A percentile compares a stretch with the other conserved stretches of the same genome.
Evolutionary conservation across 2,797 vertebrate genomes (phyloP).

Genomic region (Rousettus madagascariensis): DNA sequence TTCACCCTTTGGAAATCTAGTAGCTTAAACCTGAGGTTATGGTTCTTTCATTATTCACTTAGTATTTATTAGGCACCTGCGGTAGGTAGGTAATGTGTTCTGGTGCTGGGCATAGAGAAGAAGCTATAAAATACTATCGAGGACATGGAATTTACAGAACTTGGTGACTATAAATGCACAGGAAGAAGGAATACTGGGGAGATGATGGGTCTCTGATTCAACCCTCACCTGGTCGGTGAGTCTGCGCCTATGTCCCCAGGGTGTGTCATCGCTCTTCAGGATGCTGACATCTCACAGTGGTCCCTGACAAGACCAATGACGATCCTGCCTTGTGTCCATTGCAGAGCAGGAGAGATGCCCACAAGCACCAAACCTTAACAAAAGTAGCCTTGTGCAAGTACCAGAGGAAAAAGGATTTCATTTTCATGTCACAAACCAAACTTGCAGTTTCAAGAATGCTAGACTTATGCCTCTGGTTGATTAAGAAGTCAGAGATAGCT

Average conservation of each 20-base stretch:
- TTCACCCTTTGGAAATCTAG: background rate
- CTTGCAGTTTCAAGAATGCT: background rate
- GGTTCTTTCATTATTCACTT: constrained; percentile 23
- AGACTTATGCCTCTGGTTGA: background rate
- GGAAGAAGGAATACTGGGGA: background rate
- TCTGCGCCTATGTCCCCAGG: background rate
- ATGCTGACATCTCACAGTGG: background rate
- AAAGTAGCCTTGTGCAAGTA: background rate
- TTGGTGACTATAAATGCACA: background rate
- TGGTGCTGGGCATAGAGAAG: background rate
- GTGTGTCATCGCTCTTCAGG: background rate
- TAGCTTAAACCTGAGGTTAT: background rate
- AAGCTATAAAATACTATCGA: rapidly evolving
- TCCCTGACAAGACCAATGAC: rapidly evolving
- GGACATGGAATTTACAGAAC: background rate
- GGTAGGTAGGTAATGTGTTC: background rate
- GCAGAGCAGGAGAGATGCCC: background rate
- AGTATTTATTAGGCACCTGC: background rate
- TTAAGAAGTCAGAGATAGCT: background rate
- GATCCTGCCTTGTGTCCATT: background rate
- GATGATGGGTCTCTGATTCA: background rate
- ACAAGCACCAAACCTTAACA: background rate
- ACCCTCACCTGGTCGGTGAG: background rate
- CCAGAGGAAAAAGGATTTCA: background rate
- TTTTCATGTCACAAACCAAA: background rate